Conservation (phyloP, 1,140 invertebrate species). For the Macrobrachium rosenbergii region DNA sequence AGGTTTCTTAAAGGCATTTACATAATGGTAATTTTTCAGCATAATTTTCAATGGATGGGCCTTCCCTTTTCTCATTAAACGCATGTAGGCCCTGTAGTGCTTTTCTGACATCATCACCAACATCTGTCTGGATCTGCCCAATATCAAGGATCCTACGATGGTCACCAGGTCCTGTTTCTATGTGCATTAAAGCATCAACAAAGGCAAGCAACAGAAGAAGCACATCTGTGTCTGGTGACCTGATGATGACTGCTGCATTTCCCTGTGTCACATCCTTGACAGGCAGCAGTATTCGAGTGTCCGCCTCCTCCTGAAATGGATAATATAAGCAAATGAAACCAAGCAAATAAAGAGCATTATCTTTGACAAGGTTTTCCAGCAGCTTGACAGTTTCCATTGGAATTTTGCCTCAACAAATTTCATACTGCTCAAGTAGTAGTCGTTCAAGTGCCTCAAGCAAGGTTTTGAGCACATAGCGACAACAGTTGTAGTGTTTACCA, state of each 20-base stretch:
- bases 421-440: conserved; percentile 19
- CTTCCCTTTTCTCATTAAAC: conserved; percentile 3
- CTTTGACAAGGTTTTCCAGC: conserved; percentile 30
- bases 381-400: conserved; percentile 27
- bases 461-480: conserved; percentile 7
- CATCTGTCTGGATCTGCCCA: too few relatives aligned
- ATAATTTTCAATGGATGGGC: too few relatives aligned
- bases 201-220: conserved; percentile 12
- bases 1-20: too few relatives aligned
- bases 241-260: conserved; percentile 21
- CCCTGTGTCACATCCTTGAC: too few relatives aligned
- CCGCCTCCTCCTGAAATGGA: background rate
- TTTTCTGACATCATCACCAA: conserved; percentile 23
- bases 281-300: too few relatives aligned
- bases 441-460: conserved; percentile 16
- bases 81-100: conserved; percentile 6
- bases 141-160: conserved; percentile 17
- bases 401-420: conserved; percentile 23
- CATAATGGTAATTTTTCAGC: too few relatives aligned
- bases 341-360: too few relatives aligned
- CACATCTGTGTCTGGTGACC: conserved; percentile 16
- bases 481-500: conserved; percentile 27
- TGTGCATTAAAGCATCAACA: conserved; percentile 13
- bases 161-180: background rate
- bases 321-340: too few relatives aligned